phyloP scores from a whole-genome alignment of 2,113 vertebrate species.

The Nyctereutes procyonoides region DNA sequence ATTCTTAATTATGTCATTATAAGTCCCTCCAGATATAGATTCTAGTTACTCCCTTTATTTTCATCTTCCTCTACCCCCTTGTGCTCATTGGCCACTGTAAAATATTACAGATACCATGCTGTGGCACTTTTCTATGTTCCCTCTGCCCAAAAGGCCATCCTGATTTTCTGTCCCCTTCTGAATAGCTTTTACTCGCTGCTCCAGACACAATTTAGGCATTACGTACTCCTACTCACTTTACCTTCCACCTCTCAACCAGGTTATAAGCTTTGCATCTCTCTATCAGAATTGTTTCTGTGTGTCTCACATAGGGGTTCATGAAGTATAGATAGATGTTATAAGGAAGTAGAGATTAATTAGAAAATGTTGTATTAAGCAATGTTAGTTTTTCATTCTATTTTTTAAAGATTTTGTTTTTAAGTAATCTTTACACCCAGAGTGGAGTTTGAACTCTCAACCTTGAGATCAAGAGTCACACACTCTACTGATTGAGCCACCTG shows the following conservation, averaged over 20 bases:
- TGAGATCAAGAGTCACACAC: background rate
- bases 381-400: background rate
- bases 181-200: background rate
- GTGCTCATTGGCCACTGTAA: background rate
- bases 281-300: constrained; percentile 7
- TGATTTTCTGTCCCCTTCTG: background rate
- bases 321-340: background rate
- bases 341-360: background rate
- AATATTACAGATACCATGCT: background rate
- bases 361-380: background rate
- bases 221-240: background rate
- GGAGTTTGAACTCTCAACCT: background rate
- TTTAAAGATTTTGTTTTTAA: background rate
- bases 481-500: background rate
- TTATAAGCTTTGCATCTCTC: background rate
- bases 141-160: background rate
- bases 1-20: background rate
- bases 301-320: background rate
- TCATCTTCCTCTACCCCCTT: background rate
- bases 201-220: background rate
- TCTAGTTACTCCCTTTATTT: background rate
- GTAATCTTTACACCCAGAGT: background rate
- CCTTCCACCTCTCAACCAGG: background rate
- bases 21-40: background rate
- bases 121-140: background rate